Base-by-base conservation (phyloP, 2,797 vertebrate species). In the Eurystomus glaucurus region DNA sequence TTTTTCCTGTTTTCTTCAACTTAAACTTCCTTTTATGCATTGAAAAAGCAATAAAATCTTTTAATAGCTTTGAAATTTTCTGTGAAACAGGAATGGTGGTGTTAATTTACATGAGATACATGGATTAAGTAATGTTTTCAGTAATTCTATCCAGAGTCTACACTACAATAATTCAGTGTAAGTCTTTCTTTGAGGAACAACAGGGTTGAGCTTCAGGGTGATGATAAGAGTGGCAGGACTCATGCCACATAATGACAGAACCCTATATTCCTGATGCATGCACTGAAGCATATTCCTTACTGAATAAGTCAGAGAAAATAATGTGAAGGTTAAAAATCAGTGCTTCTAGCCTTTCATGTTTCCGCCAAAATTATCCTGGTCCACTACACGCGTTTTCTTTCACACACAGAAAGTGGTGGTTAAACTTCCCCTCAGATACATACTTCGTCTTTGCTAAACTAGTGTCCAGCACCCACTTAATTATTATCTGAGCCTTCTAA, bases 281-380 rank as follows among this genome's bases (percentile, higher is more conserved):
- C 84, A 81, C 28, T 91, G 86, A 85, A 93, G 86, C 88, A 86
- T 94, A 76, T 88, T 83, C 76, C 93, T 90, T 96, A 94, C 76
- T 82, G 95, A 93, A 8, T 82, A 95, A 93, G 60, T 93, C 82
- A 90, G 37, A 87, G 46, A 93, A 96, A 95, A 96, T 85, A 87
- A 93, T 4, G 33, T 82, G 83, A 92, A 92, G 80, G 90, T 94
- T 91, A 85, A 90, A 93, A 96, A 86, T 2, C 26, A 80, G 61
- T 69, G 74, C 66, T 95, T 19, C 26, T 60, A 94, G 51, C 46
- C 22, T 87, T 96, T 78, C 12, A 0, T 55, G 10, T 76, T 90
- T 90, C 74, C 51, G 19, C 58, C 60, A 84, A 72, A 94, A 85
- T 90, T 72, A 69, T 78, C 43, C 15, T 69, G 60, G 51, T 78